A percentile compares a stretch with the other conserved stretches of the same genome.
Evolutionary conservation across 2,888 invertebrate genomes (phyloP).

Genomic region (Hartigia nigra): DNA sequence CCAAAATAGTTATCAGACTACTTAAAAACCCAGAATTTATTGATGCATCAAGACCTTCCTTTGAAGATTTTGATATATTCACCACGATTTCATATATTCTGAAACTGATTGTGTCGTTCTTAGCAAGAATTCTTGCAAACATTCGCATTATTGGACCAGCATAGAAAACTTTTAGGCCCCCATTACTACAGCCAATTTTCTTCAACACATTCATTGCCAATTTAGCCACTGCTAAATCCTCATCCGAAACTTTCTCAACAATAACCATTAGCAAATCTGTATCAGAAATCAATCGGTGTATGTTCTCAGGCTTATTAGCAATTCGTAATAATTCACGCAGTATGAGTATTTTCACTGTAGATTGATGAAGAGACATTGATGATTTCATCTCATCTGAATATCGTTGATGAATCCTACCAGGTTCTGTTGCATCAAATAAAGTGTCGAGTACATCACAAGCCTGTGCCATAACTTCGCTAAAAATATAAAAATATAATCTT

Average conservation of each 20-base stretch:
- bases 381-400: conserved; percentile 47
- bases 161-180: conserved; percentile 68
- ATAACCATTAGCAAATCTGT: conserved; percentile 70
- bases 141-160: conserved; percentile 70
- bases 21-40: conserved; percentile 74
- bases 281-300: conserved; percentile 67
- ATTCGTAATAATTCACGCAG: conserved; percentile 45
- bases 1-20: conserved; percentile 75
- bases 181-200: conserved; percentile 63
- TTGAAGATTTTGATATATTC: conserved; percentile 73
- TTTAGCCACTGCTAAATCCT: conserved; percentile 72
- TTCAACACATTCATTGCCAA: conserved; percentile 71
- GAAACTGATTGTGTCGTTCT: conserved; percentile 73
- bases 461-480: conserved; percentile 45
- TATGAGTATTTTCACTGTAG: conserved; percentile 42
- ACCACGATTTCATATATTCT: conserved; percentile 79
- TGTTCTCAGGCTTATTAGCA: conserved; percentile 34
- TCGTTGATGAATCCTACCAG: conserved; percentile 45
- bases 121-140: conserved; percentile 70
- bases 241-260: conserved; percentile 71
- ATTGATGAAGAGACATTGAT: conserved; percentile 41
- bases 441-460: conserved; percentile 47
- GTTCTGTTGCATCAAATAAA: conserved; percentile 39
- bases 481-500: conserved; percentile 20
- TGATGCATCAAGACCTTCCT: conserved; percentile 71